Evolutionary conservation across 1,140 invertebrate species (phyloP), one percentile per base, ranked within the genome.

Genomic region (Drosophila tropicalis): DNA sequence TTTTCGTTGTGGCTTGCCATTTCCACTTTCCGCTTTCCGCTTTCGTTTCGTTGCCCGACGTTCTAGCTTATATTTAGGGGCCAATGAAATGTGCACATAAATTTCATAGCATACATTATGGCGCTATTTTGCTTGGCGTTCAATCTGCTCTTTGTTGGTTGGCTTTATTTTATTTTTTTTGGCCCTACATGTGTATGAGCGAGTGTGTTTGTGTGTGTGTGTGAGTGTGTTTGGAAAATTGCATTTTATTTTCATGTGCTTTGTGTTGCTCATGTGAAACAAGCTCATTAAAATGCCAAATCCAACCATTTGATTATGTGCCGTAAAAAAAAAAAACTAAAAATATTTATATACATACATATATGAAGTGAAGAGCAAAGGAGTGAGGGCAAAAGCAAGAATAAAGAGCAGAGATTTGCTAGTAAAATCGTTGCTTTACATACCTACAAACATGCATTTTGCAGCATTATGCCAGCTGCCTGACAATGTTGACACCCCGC

Each of bases 221-320:
- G 36, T 3, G 36, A 4, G 36, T 39, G 12, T 29, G 39, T 32
- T 55, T 56, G 17, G 40, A 39, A 54, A 54, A 36, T 63, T 64
- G 13, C 39, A 36, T 12, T 44, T 34, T 32, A 39, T 40, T 25
- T 54, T n/a, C 63, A n/a, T 36, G 44, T 51, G 25, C 36, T 17
- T 17, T 41, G 44, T 54, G 39, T 40, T 47, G 32, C 64, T 67
- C 78, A 72, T 86, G 79, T 76, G 75, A 73, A 76, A 87, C 68
- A 81, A 82, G 68, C 83, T 86, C 83, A 86, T 86, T 86, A 86
- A 87, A 82, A 56, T 79, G 71, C 61, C 76, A 87, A 82, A 77
- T 87, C 79, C 79, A 66, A 58, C 63, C 66, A 82, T 82, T 79
- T 72, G 82, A 81, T 86, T 75, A 70, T 79, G 79, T 58, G 62